A percentile compares a stretch with the other conserved stretches of the same genome.
Conservation (phyloP, 2,797 vertebrate genomes). For the Eulemur rubriventer region DNA sequence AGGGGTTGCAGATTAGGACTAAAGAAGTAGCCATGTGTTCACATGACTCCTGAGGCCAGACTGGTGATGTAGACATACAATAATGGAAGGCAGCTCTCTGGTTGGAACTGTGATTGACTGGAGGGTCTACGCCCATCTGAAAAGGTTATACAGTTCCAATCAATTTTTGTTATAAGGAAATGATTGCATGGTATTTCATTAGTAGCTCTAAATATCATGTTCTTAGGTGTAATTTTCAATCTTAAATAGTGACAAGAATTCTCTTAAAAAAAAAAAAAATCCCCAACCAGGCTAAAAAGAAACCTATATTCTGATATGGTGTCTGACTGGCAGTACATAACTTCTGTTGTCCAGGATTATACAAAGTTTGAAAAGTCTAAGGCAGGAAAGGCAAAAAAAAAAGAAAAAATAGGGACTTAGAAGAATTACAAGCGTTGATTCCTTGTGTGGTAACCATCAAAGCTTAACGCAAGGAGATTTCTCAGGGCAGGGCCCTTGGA, state of each 20-base stretch:
- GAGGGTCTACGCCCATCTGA: background rate
- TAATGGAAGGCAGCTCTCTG: background rate
- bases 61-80: background rate
- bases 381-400: background rate
- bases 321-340: background rate
- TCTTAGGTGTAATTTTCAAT: background rate
- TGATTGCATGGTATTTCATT: background rate
- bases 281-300: background rate
- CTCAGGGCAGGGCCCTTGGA: background rate
- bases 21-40: background rate
- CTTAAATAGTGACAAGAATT: conserved; percentile 10
- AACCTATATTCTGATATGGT: background rate
- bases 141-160: background rate
- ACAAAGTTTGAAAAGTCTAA: background rate
- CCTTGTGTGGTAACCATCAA: background rate
- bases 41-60: background rate
- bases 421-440: background rate
- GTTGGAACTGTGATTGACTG: background rate
- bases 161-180: background rate
- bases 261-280: background rate
- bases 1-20: no score
- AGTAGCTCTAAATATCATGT: background rate
- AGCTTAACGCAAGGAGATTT: background rate
- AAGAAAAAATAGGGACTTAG: background rate
- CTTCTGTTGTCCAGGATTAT: background rate